Conservation (phyloP, 2,113 vertebrate genomes). For the Thomomys bottae region DNA sequence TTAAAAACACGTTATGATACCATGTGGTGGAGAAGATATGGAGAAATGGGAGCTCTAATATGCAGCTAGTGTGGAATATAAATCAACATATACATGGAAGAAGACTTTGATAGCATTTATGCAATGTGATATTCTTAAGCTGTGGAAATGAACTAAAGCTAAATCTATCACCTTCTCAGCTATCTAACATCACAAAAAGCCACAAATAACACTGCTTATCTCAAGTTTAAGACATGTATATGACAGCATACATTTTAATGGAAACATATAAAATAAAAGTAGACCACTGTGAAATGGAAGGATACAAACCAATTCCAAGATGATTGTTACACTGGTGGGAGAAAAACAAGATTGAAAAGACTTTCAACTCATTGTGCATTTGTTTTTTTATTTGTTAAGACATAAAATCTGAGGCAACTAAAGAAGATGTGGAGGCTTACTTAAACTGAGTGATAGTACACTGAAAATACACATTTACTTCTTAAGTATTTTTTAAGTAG, state of each 20-base stretch:
- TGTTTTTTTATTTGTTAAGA: slow-evolving; percentile 10
- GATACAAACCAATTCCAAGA: not conserved
- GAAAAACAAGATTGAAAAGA: not conserved
- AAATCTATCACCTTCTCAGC: slow-evolving; percentile 19
- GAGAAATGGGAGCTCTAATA: not conserved
- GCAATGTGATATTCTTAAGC: not conserved
- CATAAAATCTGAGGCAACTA: slow-evolving; percentile 27
- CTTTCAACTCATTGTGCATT: not conserved
- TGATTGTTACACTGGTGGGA: not conserved
- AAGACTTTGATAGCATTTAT: not conserved
- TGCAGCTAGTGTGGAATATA: not conserved
- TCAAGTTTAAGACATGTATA: slow-evolving; percentile 10
- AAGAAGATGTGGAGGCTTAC: slow-evolving; percentile 37
- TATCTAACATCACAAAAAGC: not conserved
- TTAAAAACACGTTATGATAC: not conserved
- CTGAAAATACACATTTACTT: slow-evolving; percentile 35
- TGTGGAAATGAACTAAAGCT: slow-evolving; percentile 37
- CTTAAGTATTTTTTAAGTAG: too few relatives aligned
- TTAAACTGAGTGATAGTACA: slow-evolving; percentile 49
- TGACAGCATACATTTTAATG: not conserved
- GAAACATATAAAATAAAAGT: not conserved
- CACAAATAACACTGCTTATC: not conserved
- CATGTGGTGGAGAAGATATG: not conserved
- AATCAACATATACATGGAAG: not conserved
- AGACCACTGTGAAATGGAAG: not conserved